Percentiles rank a stretch among this genome's conserved stretches.
phyloP scores from a whole-genome alignment of 2,113 vertebrate species.

The Ancistrus triradiatus region DNA sequence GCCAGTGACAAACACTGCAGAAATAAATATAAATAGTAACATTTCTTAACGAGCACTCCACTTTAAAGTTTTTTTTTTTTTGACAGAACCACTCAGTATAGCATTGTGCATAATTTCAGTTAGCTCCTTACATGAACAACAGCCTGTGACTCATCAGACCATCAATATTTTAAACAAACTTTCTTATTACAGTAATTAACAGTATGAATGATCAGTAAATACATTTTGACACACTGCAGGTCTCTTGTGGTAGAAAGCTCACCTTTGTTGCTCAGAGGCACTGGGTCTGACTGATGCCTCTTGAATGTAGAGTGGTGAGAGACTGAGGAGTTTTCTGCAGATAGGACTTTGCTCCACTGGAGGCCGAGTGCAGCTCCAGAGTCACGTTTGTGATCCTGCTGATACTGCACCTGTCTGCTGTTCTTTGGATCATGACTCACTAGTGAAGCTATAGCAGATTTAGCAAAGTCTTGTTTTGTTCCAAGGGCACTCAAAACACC shows the following conservation, averaged over 20 bases:
- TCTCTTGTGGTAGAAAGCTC: constrained; percentile 51
- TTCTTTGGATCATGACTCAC: constrained; percentile 50
- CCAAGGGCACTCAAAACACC: background rate
- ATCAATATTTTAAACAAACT: too few species aligned
- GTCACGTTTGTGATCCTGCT: constrained; percentile 59
- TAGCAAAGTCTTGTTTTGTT: constrained; percentile 1
- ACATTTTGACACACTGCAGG: background rate
- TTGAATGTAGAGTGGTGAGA: constrained; percentile 65
- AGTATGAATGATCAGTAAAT: constrained; percentile 13
- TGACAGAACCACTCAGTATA: too few species aligned
- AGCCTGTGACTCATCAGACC: too few species aligned
- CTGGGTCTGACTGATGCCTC: constrained; percentile 74
- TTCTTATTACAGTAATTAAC: too few species aligned
- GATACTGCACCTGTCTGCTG: constrained; percentile 44
- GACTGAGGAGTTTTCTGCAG: constrained; percentile 38
- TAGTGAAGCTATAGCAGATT: constrained; percentile 23
- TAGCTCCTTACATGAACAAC: too few species aligned
- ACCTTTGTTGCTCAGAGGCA: constrained; percentile 73
- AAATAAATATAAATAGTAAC: constrained; percentile 26
- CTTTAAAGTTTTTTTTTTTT: too few species aligned
- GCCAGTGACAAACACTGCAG: constrained; percentile 70
- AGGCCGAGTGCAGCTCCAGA: constrained; percentile 37
- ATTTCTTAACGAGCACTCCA: too few species aligned
- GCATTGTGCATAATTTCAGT: too few species aligned
- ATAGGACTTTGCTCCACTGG: constrained; percentile 41